Base-by-base conservation (phyloP, 1,140 invertebrate species). In the Drosophila virilis region DNA sequence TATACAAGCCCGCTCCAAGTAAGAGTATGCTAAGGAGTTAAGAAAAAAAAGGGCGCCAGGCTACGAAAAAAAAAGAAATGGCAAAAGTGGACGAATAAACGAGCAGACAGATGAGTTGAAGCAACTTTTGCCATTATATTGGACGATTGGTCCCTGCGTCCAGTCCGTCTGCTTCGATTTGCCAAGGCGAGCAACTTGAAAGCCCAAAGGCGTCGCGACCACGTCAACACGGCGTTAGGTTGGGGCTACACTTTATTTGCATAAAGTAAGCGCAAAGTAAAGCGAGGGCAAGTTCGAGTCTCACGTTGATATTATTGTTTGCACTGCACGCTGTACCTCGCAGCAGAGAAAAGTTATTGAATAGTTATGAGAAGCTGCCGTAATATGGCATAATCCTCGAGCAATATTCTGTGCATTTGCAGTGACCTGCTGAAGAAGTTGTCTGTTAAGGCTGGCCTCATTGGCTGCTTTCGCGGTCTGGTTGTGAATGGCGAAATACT, bases 391-490 rank as follows among this genome's bases (percentile, higher is more conserved):
- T 32, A 57, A 54, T 60, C 57, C 51, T 48, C 33, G 17, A 32
- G 22, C 62, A 52, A 65, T 45, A 43, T 10, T 22, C 8, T 22
- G 35, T 38, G 6, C 38, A 40, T 57, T 38, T 94, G 62, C 88
- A 97, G 96, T 50, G 96, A 97, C 83, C 94, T 96, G 74, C 92
- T 97, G 22, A 96, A 96, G 80, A 96, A 96, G 88, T 95, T 96
- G 8, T 96, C 96, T 1, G 96, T 97, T 2, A 95, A 95, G 61
- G 96, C 97, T 93, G 97, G 97, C 7, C 94, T 98, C 15, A 98
- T 98, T 76, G 98, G 98, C 8, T 99, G 98, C 92, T 97, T 98
- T 91, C 94, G 97, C 82, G 97, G 97, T 17, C 93, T 98, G 38
- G 96, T 98, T 0, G 97, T 98, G 12, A 98, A 98, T 90, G 96